Evolutionary conservation across 2,797 vertebrate genomes (phyloP).

Genomic region (Muscicapa comitata): DNA sequence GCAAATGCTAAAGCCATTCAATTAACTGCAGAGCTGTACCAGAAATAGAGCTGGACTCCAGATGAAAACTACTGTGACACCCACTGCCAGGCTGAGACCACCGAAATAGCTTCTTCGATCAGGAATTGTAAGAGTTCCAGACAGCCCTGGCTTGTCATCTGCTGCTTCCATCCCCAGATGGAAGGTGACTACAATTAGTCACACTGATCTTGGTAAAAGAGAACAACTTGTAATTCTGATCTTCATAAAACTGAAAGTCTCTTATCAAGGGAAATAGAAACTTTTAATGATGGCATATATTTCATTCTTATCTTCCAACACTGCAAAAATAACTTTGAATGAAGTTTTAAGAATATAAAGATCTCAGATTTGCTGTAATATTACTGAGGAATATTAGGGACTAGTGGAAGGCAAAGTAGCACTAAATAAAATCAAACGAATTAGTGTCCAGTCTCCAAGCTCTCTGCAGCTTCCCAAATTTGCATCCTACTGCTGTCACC

Average conservation of each 20-base stretch:
- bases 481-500: neutral
- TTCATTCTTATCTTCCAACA: neutral
- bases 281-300: neutral
- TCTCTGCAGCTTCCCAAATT: neutral
- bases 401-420: neutral
- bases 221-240: neutral
- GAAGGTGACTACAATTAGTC: neutral
- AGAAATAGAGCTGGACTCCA: neutral
- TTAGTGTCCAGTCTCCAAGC: neutral
- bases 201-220: neutral
- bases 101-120: neutral
- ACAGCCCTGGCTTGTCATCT: neutral
- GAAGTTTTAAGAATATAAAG: neutral
- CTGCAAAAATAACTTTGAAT: neutral
- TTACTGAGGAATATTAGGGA: neutral
- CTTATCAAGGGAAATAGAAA: neutral
- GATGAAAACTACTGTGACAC: neutral
- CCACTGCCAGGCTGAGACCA: neutral
- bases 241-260: neutral
- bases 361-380: neutral
- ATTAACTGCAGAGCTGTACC: neutral
- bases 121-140: neutral
- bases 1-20: neutral
- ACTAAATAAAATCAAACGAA: neutral
- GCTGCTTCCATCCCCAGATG: neutral